These are phyloP conservation scores for Busarellus nigricollis DNA, from an alignment of 2,797 vertebrate genomes.

Conservation along the genomic window DNA sequence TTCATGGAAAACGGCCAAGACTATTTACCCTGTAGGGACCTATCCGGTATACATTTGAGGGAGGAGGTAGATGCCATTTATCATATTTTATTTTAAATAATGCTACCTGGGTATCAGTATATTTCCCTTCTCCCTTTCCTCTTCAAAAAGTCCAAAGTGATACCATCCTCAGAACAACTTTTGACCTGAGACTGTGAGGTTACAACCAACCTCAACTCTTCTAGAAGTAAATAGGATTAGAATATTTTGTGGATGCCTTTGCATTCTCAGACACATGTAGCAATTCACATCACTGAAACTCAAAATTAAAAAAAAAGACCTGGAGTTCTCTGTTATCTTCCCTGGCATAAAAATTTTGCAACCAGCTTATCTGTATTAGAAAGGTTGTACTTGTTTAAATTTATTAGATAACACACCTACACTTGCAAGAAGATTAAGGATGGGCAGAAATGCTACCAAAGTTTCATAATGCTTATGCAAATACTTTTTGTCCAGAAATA, in stretches of 20 bases:
- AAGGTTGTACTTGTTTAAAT: background rate
- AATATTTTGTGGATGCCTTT: background rate
- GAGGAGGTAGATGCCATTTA: background rate
- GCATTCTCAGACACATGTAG: background rate
- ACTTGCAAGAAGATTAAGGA: background rate
- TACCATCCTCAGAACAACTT: background rate
- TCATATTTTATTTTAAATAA: background rate
- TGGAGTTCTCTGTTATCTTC: background rate
- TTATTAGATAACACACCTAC: background rate
- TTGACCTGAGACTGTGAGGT: background rate
- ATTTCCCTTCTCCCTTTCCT: background rate
- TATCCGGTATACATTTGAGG: background rate
- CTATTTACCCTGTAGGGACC: background rate
- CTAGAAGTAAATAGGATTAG: background rate
- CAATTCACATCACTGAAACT: background rate
- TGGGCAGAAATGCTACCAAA: background rate
- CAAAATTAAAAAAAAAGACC: background rate
- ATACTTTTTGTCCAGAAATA: background rate
- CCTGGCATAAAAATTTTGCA: background rate
- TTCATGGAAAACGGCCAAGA: background rate
- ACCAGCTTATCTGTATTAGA: background rate
- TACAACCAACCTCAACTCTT: background rate
- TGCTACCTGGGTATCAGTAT: background rate
- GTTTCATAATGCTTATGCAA: slow-evolving; percentile 19
- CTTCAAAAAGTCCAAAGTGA: background rate